phyloP scores from a whole-genome alignment of 2,797 vertebrate genomes.

The Neostethus bicornis region DNA sequence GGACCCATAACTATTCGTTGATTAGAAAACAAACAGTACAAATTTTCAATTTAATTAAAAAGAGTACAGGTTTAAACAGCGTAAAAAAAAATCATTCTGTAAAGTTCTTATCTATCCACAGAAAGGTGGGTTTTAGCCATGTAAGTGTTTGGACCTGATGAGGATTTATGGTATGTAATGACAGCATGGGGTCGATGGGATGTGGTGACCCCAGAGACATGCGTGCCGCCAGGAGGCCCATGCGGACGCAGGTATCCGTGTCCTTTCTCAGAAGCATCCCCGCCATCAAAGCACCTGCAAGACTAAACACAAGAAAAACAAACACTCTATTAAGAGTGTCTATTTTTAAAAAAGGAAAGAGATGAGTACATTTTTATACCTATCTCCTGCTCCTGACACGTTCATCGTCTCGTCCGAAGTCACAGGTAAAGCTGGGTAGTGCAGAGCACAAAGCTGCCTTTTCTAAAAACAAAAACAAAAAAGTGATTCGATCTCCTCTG shows the following conservation, averaged over 20 bases:
- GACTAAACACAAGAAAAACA: conserved; percentile 76
- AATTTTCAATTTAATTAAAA: background rate
- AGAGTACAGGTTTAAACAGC: background rate
- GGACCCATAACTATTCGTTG: background rate
- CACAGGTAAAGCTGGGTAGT: conserved; percentile 83
- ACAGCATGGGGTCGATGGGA: conserved; percentile 79
- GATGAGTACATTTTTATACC: conserved; percentile 59
- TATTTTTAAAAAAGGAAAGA: conserved; percentile 17
- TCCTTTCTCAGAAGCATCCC: conserved; percentile 80
- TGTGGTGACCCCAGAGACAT: conserved; percentile 81
- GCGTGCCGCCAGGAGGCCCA: conserved; percentile 86
- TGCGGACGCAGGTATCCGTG: conserved; percentile 82
- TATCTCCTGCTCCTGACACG: conserved; percentile 92
- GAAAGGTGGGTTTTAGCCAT: conserved; percentile 71
- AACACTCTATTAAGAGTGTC: too few relatives aligned
- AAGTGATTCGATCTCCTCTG: conserved; percentile 6
- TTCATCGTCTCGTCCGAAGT: conserved; percentile 81
- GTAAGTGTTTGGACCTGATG: conserved; percentile 52
- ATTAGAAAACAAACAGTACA: background rate
- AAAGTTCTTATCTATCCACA: conserved; percentile 66
- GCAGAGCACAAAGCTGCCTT: conserved; percentile 79
- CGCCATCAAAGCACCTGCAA: conserved; percentile 85
- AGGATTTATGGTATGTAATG: conserved; percentile 69
- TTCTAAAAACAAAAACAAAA: conserved; percentile 62
- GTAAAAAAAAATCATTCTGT: background rate